Percentiles rank a stretch among this genome's conserved stretches.
phyloP scores from a whole-genome alignment of 2,888 invertebrate species.

The Limenitis camilla region DNA sequence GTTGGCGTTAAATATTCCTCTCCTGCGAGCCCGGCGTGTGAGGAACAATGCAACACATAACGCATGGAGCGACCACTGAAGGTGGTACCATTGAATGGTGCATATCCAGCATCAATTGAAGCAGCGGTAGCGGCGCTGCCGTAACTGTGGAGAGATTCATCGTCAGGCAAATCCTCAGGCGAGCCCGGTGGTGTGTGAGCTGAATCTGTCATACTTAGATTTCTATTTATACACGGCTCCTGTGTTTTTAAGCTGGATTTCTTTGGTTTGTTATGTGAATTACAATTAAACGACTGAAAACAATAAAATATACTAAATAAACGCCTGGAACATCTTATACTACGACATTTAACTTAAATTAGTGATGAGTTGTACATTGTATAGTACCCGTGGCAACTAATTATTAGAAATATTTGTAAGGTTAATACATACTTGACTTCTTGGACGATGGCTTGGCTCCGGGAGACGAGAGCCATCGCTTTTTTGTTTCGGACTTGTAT shows the following conservation, averaged over 20 bases:
- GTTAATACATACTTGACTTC: constrained; percentile 71
- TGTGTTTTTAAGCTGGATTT: constrained; percentile 57
- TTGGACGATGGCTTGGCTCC: constrained; percentile 69
- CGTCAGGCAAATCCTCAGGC: constrained; percentile 79
- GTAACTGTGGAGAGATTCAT: constrained; percentile 86
- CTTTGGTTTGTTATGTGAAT: constrained; percentile 52
- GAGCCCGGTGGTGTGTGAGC: constrained; percentile 77
- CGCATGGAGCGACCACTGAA: constrained; percentile 82
- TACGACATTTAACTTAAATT: too few species aligned
- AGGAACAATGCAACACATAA: constrained; percentile 89
- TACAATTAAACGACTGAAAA: constrained; percentile 66
- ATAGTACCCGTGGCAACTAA: constrained; percentile 15
- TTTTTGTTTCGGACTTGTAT: constrained; percentile 64
- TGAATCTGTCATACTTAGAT: constrained; percentile 59
- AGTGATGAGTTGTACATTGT: neutral
- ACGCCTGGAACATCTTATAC: too few species aligned
- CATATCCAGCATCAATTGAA: constrained; percentile 87
- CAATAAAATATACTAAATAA: too few species aligned
- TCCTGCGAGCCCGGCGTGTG: constrained; percentile 83
- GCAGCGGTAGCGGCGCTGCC: constrained; percentile 86
- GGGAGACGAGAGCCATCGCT: constrained; percentile 62
- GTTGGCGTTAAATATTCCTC: constrained; percentile 92
- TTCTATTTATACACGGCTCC: constrained; percentile 49
- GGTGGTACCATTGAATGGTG: constrained; percentile 83
- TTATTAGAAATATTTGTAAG: neutral